Conservation (phyloP, 1,140 invertebrate species). For the Oncopeltus fasciatus region DNA sequence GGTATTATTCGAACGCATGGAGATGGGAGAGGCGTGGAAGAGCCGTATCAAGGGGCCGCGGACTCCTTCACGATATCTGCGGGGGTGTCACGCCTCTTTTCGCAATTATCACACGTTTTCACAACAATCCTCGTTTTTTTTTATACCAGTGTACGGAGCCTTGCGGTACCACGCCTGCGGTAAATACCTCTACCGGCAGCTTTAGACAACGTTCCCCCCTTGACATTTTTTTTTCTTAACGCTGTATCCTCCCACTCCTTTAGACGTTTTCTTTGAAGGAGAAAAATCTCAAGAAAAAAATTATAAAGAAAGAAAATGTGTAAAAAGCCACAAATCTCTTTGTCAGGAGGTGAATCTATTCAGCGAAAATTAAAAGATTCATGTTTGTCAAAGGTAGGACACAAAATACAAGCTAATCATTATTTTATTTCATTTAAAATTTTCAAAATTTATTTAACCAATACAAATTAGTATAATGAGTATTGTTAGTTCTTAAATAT, state of each 20-base stretch:
- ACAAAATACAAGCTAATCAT: too few species aligned
- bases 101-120: conserved; percentile 7
- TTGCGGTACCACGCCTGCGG: not conserved
- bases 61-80: not conserved
- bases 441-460: too few species aligned
- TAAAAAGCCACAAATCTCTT: not conserved
- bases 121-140: not conserved
- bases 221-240: too few species aligned
- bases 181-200: not conserved
- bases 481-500: too few species aligned
- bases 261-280: not conserved
- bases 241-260: not conserved
- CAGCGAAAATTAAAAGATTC: too few species aligned
- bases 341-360: too few species aligned
- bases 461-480: too few species aligned
- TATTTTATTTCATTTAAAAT: too few species aligned
- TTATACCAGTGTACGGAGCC: not conserved
- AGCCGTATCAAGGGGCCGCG: not conserved
- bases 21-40: not conserved
- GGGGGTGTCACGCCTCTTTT: not conserved
- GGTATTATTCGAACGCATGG: conserved; percentile 3
- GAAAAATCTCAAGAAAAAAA: not conserved
- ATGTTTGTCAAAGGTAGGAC: too few species aligned
- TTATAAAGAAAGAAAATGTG: too few species aligned
- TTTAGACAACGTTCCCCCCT: not conserved